These are phyloP conservation scores for Megalops atlanticus DNA, from an alignment of 2,113 vertebrate species.

Conservation along the genomic window DNA sequence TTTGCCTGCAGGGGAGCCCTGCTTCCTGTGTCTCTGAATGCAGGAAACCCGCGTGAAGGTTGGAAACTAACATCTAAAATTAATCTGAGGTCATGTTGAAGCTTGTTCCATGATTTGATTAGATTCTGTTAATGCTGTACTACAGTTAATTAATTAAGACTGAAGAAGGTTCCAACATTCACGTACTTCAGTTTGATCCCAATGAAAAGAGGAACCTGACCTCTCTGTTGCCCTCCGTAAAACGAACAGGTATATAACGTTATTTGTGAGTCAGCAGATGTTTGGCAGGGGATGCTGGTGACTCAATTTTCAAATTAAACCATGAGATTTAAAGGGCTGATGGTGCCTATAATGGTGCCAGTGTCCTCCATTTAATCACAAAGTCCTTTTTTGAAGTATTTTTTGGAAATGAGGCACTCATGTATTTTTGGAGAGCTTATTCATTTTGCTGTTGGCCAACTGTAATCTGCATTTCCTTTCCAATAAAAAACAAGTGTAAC, in stretches of 20 bases:
- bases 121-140: neutral
- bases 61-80: neutral
- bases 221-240: conserved; percentile 27
- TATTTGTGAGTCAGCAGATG: conserved; percentile 49
- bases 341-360: conserved; percentile 22
- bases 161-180: neutral
- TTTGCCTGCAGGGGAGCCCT: neutral
- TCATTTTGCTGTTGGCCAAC: conserved; percentile 43
- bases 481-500: conserved; percentile 26
- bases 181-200: neutral
- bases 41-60: neutral
- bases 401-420: conserved; percentile 38
- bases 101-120: neutral
- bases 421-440: conserved; percentile 41
- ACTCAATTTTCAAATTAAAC: conserved; percentile 48
- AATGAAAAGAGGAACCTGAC: conserved; percentile 40
- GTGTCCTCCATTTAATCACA: conserved; percentile 25
- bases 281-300: conserved; percentile 44
- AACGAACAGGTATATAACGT: conserved; percentile 49
- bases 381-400: neutral
- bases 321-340: conserved; percentile 32
- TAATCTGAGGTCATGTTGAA: neutral
- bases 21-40: neutral
- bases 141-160: neutral
- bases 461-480: conserved; percentile 41